Percentiles rank a stretch among this genome's conserved stretches.
Evolutionary conservation across 2,888 invertebrate genomes (phyloP).

Genomic region (Sthenelais limicola): DNA sequence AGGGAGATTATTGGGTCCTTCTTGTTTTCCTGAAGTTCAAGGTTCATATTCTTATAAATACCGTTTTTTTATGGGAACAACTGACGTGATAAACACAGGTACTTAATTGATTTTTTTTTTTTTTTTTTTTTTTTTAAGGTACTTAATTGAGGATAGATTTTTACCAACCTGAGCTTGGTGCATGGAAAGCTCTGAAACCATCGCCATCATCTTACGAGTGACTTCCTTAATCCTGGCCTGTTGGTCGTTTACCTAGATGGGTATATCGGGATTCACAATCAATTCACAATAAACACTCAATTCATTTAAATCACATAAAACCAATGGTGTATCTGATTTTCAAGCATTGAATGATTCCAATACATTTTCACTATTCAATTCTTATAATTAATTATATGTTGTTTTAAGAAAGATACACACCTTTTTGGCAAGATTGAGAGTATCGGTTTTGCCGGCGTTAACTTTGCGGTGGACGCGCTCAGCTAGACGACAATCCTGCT

Average conservation of each 20-base stretch:
- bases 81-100: too few relatives aligned
- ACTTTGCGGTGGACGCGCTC: constrained; percentile 66
- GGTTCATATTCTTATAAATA: too few relatives aligned
- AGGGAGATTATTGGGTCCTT: too few relatives aligned
- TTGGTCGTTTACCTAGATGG: constrained; percentile 66
- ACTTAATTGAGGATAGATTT: too few relatives aligned
- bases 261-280: background rate
- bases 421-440: constrained; percentile 69
- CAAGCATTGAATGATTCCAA: too few relatives aligned
- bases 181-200: constrained; percentile 72
- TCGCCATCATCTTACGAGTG: constrained; percentile 72
- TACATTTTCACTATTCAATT: too few relatives aligned
- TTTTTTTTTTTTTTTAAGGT: too few relatives aligned
- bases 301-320: background rate
- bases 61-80: too few relatives aligned
- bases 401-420: constrained; percentile 51
- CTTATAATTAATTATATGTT: background rate
- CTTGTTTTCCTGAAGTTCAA: too few relatives aligned
- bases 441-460: constrained; percentile 69
- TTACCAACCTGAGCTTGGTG: constrained; percentile 69
- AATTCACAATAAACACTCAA: background rate
- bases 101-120: too few relatives aligned
- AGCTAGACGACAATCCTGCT: constrained; percentile 68
- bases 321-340: background rate
- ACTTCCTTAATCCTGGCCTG: constrained; percentile 68